phyloP scores from a whole-genome alignment of 2,113 vertebrate species.

The Rhabdomys dilectus region DNA sequence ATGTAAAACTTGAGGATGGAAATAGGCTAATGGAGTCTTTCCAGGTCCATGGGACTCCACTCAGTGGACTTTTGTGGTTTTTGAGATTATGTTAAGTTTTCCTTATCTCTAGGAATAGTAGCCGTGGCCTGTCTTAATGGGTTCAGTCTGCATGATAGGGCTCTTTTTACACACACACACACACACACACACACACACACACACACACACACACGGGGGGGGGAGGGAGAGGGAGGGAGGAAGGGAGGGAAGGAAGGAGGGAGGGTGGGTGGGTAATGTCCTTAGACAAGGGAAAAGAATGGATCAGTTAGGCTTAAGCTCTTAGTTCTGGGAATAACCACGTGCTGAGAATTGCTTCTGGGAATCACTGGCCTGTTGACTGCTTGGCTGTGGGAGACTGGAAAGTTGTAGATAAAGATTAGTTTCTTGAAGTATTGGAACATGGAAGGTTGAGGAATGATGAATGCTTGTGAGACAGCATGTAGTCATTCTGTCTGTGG shows the following conservation, averaged over 20 bases:
- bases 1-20: background rate
- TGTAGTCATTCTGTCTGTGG: background rate
- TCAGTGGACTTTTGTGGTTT: background rate
- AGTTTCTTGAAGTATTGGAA: background rate
- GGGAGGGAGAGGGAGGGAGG: too few relatives aligned
- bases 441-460: background rate
- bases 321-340: conserved; percentile 5
- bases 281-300: background rate
- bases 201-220: too few relatives aligned
- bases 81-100: background rate
- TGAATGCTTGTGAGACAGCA: background rate
- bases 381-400: background rate
- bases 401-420: background rate
- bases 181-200: too few relatives aligned
- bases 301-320: background rate
- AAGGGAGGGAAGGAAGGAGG: too few relatives aligned
- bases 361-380: background rate
- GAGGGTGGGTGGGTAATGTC: background rate
- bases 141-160: background rate
- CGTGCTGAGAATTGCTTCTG: background rate
- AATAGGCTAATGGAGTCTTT: background rate
- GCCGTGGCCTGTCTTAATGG: background rate
- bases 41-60: background rate
- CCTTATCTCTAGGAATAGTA: background rate
- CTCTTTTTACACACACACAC: background rate